Evolutionary conservation across 1,140 invertebrate species (phyloP), one percentile per base, ranked within the genome.

Genomic region (Drosophila bifasciata): DNA sequence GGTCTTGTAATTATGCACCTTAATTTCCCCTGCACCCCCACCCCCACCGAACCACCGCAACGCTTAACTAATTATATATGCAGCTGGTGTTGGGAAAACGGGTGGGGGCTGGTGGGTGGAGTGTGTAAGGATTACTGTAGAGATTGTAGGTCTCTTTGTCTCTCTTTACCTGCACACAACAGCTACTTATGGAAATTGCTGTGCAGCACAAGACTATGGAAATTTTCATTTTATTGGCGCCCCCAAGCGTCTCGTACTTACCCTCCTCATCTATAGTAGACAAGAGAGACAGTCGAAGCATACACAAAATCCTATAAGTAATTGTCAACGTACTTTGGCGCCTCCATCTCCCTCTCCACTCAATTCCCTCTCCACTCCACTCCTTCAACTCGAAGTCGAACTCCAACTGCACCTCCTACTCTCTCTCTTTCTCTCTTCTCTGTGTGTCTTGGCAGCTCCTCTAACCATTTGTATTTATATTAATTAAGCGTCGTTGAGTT

Each of bases 201-300:
- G 69, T 78, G 79, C 59, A 69, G 41, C 56, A 45, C 51, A 23
- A 48, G 66, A 68, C 73, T 85, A 74, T 86, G 83, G 81, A 85
- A 85, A 85, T 85, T 85, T 86, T 85, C 81, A 74, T 85, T 85
- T 81, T 85, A 86, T 85, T 85, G 81, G 81, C 81, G 81, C 81
- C 81, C 73, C 11, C 62, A 73, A 81, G 81, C 81, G 73, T 72
- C 62, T 72, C 62, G 71, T 74, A 69, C 74, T 60, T 66, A 49
- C 25, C n/a, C n/a, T n/a, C n/a, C 15, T 16, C 70, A 64, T 46
- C 28, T 40, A 44, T n/a, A n/a, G n/a, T n/a, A 53, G 45, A 41
- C 51, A 55, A 25, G 53, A 66, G 25, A 28, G 8, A 59, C 53
- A 63, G 49, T 50, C 62, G 53, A 40, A 40, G 61, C 80, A 86